phyloP scores from a whole-genome alignment of 2,888 invertebrate species.

The Erynnis tages region DNA sequence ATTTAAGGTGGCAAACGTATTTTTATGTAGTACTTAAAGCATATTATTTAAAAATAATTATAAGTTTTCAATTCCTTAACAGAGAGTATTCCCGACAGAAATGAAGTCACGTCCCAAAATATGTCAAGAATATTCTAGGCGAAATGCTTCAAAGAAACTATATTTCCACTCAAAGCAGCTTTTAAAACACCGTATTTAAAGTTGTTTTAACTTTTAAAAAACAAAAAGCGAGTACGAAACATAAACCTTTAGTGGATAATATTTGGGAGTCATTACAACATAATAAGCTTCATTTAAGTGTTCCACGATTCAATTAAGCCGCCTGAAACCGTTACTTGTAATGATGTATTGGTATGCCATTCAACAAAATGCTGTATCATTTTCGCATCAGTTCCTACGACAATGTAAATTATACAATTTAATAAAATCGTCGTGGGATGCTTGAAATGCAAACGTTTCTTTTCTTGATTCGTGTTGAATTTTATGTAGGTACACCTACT shows the following conservation, averaged over 20 bases:
- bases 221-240: neutral
- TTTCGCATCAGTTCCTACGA: neutral
- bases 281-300: neutral
- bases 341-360: neutral
- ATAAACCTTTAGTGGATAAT: neutral
- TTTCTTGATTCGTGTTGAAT: no score
- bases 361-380: neutral
- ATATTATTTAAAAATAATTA: no score
- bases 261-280: neutral
- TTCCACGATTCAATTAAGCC: neutral
- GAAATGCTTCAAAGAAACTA: neutral
- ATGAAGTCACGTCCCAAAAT: constrained; percentile 31
- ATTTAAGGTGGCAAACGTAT: no score
- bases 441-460: no score
- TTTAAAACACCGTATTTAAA: neutral
- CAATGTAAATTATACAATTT: no score
- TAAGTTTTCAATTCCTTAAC: neutral
- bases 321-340: neutral
- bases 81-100: constrained; percentile 13
- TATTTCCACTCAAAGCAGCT: neutral
- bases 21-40: no score
- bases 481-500: no score
- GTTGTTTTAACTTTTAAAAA: no score
- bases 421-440: no score
- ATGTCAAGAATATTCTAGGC: constrained; percentile 28